Base-by-base conservation (phyloP, 1,140 invertebrate genomes). In the Andrena cerasifolii region DNA sequence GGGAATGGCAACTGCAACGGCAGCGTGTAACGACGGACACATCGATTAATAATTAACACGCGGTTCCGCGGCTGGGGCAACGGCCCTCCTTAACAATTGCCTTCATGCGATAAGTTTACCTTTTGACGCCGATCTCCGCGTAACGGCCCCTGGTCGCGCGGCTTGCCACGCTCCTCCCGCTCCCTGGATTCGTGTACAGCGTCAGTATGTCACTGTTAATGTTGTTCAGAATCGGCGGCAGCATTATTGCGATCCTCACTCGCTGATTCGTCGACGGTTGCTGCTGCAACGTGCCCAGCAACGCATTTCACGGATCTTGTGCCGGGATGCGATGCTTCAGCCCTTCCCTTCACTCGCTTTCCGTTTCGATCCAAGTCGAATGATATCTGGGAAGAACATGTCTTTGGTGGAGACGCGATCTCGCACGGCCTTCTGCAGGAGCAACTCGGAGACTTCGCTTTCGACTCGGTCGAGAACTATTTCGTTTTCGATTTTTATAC, bases 101-200 rank as follows among this genome's bases (percentile, higher is more conserved):
- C 76, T 54, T 58, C 45, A 77, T 26, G 53, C 49, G 54, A 77
- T 62, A 54, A 51, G 10, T 87, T 86, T 89, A 92, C 91, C 91
- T 91, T 79, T 89, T 91, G 8, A 91, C 86, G 80, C 91, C 91
- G 54, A 92, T 91, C 80, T 92, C 91, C 12, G 90, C 91, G 78
- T 92, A 92, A 54, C 91, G 87, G 2, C 90, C 87, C 45, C 90
- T 88, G 24, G 83, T 76, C 4, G 81, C 62, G 14, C 87, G 80
- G 18, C 75, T 84, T 14, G 83, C 89, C 62, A 84, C 62, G 31
- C 84, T 89, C 78, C 79, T 89, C 70, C 80, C 87, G 58, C 86
- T 88, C 43, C 79, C 80, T 0, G 90, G 80, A 71, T 86, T 91
- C 59, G 88, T 91, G 82, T 92, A 92, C 72, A 92, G 82, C 40